Evolutionary conservation across 2,113 vertebrate genomes (phyloP).

Genomic region (Tachysurus vachellii): DNA sequence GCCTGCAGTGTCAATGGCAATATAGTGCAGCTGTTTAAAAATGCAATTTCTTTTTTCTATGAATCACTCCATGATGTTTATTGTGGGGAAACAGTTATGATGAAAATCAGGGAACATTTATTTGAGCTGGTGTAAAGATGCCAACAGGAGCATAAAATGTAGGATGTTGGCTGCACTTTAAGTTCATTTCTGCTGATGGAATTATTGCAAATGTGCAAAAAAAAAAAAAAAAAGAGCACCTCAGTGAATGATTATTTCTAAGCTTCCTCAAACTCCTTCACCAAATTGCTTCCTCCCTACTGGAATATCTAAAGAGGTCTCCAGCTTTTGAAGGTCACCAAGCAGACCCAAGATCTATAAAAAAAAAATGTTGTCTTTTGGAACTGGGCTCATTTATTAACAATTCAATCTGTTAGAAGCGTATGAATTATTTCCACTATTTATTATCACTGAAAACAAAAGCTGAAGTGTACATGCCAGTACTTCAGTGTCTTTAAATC

Average conservation of each 20-base stretch:
- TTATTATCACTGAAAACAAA: conserved; percentile 31
- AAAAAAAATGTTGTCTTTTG: neutral
- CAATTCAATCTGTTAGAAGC: neutral
- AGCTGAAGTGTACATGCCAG: conserved; percentile 4
- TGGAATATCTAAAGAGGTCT: conserved; percentile 24
- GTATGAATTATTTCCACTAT: neutral
- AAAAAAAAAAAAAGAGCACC: neutral
- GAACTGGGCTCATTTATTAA: neutral
- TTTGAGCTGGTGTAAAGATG: neutral
- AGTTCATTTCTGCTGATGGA: neutral
- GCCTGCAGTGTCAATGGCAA: neutral
- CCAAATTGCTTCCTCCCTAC: neutral
- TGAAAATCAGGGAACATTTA: neutral
- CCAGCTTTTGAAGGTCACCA: conserved; percentile 19
- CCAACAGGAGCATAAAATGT: neutral
- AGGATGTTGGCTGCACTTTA: neutral
- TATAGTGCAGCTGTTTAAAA: neutral
- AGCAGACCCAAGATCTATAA: neutral
- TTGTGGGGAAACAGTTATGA: neutral
- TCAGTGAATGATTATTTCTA: neutral
- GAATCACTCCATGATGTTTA: neutral
- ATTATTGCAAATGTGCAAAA: neutral
- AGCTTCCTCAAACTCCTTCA: neutral
- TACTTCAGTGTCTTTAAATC: conserved; percentile 28
- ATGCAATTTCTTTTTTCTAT: neutral